phyloP scores from a whole-genome alignment of 1,140 invertebrate species.

The Drosophila teissieri region DNA sequence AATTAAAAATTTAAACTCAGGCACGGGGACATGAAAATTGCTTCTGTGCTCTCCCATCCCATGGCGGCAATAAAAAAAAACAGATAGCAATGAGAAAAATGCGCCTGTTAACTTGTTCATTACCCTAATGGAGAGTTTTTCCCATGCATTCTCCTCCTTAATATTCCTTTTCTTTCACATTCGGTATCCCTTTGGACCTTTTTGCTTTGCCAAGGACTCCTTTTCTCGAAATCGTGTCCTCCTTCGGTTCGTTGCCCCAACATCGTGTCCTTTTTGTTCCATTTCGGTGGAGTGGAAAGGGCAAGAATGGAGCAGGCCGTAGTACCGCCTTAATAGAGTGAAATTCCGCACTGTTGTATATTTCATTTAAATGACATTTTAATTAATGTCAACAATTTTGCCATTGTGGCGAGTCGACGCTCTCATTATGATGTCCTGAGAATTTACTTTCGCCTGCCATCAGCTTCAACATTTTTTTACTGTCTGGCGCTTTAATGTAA shows the following conservation, averaged over 20 bases:
- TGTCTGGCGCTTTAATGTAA: constrained; percentile 39
- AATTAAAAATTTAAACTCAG: constrained; percentile 71
- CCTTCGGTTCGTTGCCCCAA: constrained; percentile 38
- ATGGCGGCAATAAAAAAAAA: constrained; percentile 64
- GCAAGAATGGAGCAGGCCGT: constrained; percentile 5
- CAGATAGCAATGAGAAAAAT: constrained; percentile 72
- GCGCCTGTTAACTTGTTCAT: constrained; percentile 83
- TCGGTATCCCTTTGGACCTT: constrained; percentile 42
- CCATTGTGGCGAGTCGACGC: constrained; percentile 52
- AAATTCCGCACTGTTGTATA: constrained; percentile 74
- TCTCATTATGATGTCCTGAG: constrained; percentile 37
- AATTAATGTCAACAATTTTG: constrained; percentile 82
- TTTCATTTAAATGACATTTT: constrained; percentile 84
- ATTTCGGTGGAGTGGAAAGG: background rate
- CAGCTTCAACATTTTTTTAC: constrained; percentile 27
- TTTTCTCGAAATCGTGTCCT: constrained; percentile 34
- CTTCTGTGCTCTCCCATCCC: constrained; percentile 22
- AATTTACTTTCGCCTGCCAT: constrained; percentile 17
- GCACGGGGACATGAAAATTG: constrained; percentile 42
- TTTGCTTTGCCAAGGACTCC: constrained; percentile 14
- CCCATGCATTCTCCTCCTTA: constrained; percentile 48
- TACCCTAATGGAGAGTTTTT: constrained; percentile 79
- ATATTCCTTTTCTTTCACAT: constrained; percentile 26
- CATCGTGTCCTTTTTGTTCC: constrained; percentile 27
- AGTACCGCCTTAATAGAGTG: constrained; percentile 52